Base-by-base conservation (phyloP, 2,797 vertebrate species). In the Hemitrygon akajei region DNA sequence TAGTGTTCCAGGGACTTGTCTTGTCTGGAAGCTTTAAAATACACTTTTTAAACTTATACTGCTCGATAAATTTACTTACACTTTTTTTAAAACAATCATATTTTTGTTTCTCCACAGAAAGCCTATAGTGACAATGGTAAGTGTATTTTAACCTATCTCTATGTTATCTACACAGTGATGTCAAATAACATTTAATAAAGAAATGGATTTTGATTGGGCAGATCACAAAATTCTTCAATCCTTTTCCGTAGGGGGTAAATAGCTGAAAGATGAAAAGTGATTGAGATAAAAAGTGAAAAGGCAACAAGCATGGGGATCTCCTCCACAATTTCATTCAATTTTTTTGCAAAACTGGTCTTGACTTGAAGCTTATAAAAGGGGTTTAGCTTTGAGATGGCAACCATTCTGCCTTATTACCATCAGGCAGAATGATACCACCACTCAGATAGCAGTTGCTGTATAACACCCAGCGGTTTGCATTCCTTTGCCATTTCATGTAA, bases 41-140 rank as follows among this genome's bases (percentile, higher is more conserved):
- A 56, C 37, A 14, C 11, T 2, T 75, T 92, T 75, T 56, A 92
- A 92, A 92, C 34, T 75, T 92, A 40, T 30, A 27, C 25, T 27
- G 3, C 34, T 47, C 69, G 30, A 12, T 92, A 37, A 20, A 89
- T 22, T 89, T 34, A 89, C n/a, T 20, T n/a, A 34, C 25, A 47
- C 27, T 22, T 14, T 92, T 14, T 92, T 47, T 27, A 5, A 84
- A 84, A 84, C 10, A 25, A 40, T 84, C 25, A 27, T 84, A 47
- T 92, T 92, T 92, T 69, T 69, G 66, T 92, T 47, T 75, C 91
- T 92, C 91, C 37, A 75, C 91, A 92, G 91, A 92, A 73, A 92
- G 91, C 37, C 34, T 47, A 40, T 16, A 56, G 69, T 56, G 91
- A 92, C 25, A 7, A 92, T 75, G 91, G 91, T 92, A 56, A 75